Base-by-base conservation (phyloP, 2,113 vertebrate species). In the Larimichthys crocea region DNA sequence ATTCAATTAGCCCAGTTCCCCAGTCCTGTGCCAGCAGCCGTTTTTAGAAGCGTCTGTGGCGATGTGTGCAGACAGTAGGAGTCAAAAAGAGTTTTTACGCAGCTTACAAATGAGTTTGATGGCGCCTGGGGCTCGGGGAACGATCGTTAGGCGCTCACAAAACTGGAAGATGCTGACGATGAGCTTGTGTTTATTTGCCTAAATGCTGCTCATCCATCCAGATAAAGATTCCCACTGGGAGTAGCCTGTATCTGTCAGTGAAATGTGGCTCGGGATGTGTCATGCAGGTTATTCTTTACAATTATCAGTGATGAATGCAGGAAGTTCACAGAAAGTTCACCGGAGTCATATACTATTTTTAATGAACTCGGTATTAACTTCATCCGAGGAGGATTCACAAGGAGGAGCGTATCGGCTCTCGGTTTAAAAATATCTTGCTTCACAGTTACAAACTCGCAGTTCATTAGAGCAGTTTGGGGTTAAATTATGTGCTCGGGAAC, bases 1-100 rank as follows among this genome's bases (percentile, higher is more conserved):
- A 84, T 84, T 89, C 70, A 91, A 82, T 90, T 84, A 91, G 76
- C 88, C 86, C 80, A 78, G 44, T 62, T 82, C 69, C 59, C 50
- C 67, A 31, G 61, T 68, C 67, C 44, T 61, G 81, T 49, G 61
- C 82, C 70, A 35, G 57, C 35, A 63, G 77, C 55, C 71, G 15
- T 86, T 74, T 89, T 79, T 75, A 78, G 79, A 82, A 50, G 61
- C 46, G 29, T 24, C 9, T 10, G 19, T n/a, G 72, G 63, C 48
- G 52, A 82, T 77, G 17, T 71, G 35, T 69, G 57, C 77, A 80
- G 81, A 85, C 76, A 65, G 66, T 31, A 40, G 44, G 44, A 85
- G 84, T 85, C 42, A 56, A 65, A 72, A 57, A 55, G 76, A 75
- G 76, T 75, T 74, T 77, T 77, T 15, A 40, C 15, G 22, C 68